Base-by-base conservation (phyloP, 30 jellyfish, hydroid and myxozoan species). In the Rhopilema esculentum region DNA sequence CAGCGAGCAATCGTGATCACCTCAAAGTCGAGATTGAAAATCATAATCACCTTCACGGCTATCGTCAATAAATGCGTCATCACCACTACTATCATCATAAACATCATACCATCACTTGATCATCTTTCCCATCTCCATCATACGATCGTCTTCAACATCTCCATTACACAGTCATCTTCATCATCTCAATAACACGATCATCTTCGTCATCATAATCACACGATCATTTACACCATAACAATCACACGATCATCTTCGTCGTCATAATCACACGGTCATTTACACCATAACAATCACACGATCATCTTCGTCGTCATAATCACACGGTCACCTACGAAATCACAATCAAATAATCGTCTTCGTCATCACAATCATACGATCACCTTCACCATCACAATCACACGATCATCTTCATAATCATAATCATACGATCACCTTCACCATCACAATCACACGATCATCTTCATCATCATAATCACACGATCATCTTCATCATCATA, bases 121-220 rank as follows among this genome's bases (percentile, higher is more conserved):
- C 51, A 68, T 68, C 4, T 24, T 68, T 22, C 26, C n/a, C 79
- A 68, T 68, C 51, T 24, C 40, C 84, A 33, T 49, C 73, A 73
- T 31, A 33, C 16, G 27, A 73, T 73, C 67, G 31, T 49, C 72
- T 24, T 68, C 79, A 68, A 24, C 51, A 24, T 68, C 79, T n/a
- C n/a, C n/a, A n/a, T n/a, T n/a, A n/a, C n/a, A n/a, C n/a, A n/a
- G 16, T 68, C 51, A 68, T 68, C 79, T 24, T 68, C 24, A 24
- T 24, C 79, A 8, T 68, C 51, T 68, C 51, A 68, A 24, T 53
- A 26, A 24, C 79, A 68, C 29, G 53, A 68, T 68, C 79, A 68
- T 68, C 51, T 24, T 68, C 79, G 29, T 68, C 51, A 68, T 26
- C 51, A 12, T 7, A 7, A 68, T 68, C 79, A 21, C 49, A 24